These are phyloP conservation scores for Atractosteus spatula DNA, from an alignment of 2,113 vertebrate genomes.

Conservation along the genomic window DNA sequence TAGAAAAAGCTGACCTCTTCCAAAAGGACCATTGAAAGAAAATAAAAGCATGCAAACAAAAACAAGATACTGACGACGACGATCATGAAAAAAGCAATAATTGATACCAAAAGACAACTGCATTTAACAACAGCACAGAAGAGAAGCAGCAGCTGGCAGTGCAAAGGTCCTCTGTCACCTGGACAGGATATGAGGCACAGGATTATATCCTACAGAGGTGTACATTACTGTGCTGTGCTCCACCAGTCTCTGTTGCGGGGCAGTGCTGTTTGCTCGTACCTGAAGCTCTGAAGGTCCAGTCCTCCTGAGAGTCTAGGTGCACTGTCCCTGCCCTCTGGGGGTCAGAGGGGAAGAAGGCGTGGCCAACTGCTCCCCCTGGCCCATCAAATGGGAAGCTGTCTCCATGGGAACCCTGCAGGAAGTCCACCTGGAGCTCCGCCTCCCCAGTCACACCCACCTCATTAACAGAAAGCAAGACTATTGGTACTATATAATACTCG, in stretches of 20 bases:
- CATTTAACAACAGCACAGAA: neutral
- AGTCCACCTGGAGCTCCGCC: slow-evolving; percentile 55
- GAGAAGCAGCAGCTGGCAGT: neutral
- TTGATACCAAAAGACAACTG: too few relatives aligned
- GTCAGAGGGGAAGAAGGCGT: slow-evolving; percentile 61
- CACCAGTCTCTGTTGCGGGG: too few relatives aligned
- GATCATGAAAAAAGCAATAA: too few relatives aligned
- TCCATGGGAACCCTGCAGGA: slow-evolving; percentile 52
- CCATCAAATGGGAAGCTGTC: slow-evolving; percentile 61
- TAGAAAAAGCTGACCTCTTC: too few relatives aligned
- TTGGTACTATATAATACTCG: too few relatives aligned
- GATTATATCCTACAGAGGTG: neutral
- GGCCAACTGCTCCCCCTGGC: slow-evolving; percentile 56
- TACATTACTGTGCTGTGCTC: neutral
- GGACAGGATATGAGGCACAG: too few relatives aligned
- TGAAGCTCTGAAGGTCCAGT: slow-evolving; percentile 61
- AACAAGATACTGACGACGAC: too few relatives aligned
- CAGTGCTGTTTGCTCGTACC: slow-evolving; percentile 31
- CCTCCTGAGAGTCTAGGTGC: slow-evolving; percentile 59
- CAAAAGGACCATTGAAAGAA: too few relatives aligned
- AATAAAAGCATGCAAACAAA: too few relatives aligned
- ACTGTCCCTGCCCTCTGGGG: slow-evolving; percentile 49
- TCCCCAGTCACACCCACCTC: slow-evolving; percentile 51
- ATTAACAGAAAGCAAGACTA: neutral
- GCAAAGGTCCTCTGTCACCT: neutral